Evolutionary conservation across 2,888 invertebrate genomes (phyloP).

Genomic region (Cephus pygmeus): DNA sequence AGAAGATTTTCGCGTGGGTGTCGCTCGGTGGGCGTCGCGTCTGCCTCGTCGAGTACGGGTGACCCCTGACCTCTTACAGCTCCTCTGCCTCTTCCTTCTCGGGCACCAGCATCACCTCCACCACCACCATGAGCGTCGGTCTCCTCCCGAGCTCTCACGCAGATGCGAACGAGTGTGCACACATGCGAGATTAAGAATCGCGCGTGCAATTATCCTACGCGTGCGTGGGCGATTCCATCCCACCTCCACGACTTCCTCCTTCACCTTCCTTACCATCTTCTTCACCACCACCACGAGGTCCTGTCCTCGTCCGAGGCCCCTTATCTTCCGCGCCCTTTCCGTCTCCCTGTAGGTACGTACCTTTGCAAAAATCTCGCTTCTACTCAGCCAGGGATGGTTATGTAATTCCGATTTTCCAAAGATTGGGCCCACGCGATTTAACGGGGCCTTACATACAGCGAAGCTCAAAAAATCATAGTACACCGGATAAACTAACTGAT

Average conservation of each 20-base stretch:
- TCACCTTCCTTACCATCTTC: slow-evolving; percentile 20
- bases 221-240: slow-evolving; percentile 63
- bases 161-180: slow-evolving; percentile 49
- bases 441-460: background rate
- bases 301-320: slow-evolving; percentile 19
- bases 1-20: slow-evolving; percentile 61
- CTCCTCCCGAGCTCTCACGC: slow-evolving; percentile 43
- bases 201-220: slow-evolving; percentile 66
- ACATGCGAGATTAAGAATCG: slow-evolving; percentile 47
- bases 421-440: background rate
- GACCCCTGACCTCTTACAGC: slow-evolving; percentile 58
- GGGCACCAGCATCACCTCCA: slow-evolving; percentile 14
- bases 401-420: slow-evolving; percentile 2
- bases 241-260: slow-evolving; percentile 36
- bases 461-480: background rate
- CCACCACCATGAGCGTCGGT: slow-evolving; percentile 35
- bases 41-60: slow-evolving; percentile 61
- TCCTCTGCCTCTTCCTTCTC: slow-evolving; percentile 23
- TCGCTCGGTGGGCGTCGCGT: slow-evolving; percentile 64
- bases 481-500: background rate
- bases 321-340: background rate
- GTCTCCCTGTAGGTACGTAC: background rate
- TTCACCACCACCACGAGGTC: slow-evolving; percentile 32
- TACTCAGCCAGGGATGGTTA: background rate
- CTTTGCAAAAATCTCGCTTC: background rate